These are phyloP conservation scores for Psittacula derbiana DNA, from an alignment of 2,797 vertebrate species.

Conservation along the genomic window DNA sequence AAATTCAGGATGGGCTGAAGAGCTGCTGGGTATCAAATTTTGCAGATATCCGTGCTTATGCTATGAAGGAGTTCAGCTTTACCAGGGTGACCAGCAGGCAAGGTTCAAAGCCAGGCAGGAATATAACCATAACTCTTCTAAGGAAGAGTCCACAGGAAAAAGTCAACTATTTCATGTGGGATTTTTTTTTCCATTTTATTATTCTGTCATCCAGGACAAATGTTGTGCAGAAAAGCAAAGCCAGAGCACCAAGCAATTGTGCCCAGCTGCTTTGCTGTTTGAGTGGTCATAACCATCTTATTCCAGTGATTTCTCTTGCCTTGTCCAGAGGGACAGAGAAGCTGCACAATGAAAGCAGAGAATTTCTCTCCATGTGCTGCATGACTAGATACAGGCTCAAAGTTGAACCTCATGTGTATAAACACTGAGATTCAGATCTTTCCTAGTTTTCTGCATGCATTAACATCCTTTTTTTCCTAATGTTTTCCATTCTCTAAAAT, in stretches of 20 bases:
- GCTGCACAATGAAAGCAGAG: background rate
- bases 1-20: background rate
- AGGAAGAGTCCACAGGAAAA: background rate
- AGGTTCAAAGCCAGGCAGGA: background rate
- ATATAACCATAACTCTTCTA: background rate
- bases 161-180: background rate
- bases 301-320: background rate
- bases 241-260: fast-evolving
- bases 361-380: background rate
- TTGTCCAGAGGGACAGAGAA: background rate
- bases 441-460: background rate
- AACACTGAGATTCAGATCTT: background rate
- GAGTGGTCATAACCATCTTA: background rate
- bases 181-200: background rate
- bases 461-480: background rate
- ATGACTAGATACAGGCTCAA: background rate
- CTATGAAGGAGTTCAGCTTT: background rate
- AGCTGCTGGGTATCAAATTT: background rate
- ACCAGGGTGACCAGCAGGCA: background rate
- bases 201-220: background rate
- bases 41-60: background rate
- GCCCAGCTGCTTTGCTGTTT: background rate
- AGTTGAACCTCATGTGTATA: background rate
- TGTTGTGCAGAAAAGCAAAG: background rate
- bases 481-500: background rate